phyloP scores from a whole-genome alignment of 2,797 vertebrate genomes.

The Pseudocheirus occidentalis region DNA sequence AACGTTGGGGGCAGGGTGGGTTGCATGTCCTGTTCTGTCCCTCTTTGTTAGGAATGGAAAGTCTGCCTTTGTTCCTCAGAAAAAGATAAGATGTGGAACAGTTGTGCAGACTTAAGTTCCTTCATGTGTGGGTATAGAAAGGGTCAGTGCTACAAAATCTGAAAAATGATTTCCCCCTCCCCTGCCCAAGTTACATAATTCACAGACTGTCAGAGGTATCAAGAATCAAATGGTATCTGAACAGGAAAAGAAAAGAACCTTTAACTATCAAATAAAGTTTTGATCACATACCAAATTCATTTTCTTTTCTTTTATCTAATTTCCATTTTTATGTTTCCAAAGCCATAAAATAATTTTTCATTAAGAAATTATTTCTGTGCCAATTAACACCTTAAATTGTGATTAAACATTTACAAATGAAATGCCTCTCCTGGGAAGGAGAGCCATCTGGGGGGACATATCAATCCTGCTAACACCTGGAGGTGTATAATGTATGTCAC shows the following conservation, averaged over 20 bases:
- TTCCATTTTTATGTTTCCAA: slow-evolving; percentile 51
- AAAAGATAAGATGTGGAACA: not conserved
- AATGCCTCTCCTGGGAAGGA: slow-evolving; percentile 31
- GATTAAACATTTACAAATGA: slow-evolving; percentile 61
- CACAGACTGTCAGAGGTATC: slow-evolving; percentile 13
- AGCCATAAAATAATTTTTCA: slow-evolving; percentile 42
- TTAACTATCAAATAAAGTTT: not conserved
- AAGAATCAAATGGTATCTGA: slow-evolving; percentile 20
- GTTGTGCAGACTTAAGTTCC: not conserved
- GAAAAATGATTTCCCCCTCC: not conserved
- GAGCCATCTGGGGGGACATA: not conserved
- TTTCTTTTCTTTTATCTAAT: slow-evolving; percentile 42
- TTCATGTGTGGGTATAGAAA: not conserved
- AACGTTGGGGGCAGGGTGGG: not conserved
- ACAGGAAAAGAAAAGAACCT: slow-evolving; percentile 38
- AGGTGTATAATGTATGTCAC: not conserved
- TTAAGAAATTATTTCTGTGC: slow-evolving; percentile 22
- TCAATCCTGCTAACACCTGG: slow-evolving; percentile 35
- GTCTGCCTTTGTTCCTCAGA: not conserved
- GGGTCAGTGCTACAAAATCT: not conserved
- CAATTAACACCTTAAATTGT: slow-evolving; percentile 57
- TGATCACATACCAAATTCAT: not conserved
- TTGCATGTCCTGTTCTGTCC: not conserved
- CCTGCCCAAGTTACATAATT: not conserved
- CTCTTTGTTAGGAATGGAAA: not conserved